Evolutionary conservation across 2,113 vertebrate genomes (phyloP), one percentile per base, ranked within the genome.

Genomic region (Menura novaehollandiae): DNA sequence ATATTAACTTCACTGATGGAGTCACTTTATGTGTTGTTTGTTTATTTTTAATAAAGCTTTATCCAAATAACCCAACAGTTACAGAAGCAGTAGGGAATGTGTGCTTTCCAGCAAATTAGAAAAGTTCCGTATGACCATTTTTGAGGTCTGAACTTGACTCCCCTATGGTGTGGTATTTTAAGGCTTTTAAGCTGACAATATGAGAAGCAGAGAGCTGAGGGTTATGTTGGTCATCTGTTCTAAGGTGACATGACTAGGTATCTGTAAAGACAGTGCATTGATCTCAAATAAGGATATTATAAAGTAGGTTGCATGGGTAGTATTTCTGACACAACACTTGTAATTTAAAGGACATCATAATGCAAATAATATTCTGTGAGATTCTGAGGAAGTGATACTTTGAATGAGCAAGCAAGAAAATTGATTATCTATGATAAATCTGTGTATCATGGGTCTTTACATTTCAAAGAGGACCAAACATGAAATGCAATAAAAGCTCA

Each of bases 221-320:
- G 1, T 88, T 79, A 3, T 39, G 10, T 60, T 85, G 13, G 6
- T 77, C 8, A 7, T 92, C 46, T 44, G 6, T 60, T 92, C 15
- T 77, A 41, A 28, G 0, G 0, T 46, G 32, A 19, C 0, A 0
- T 26, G 23, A 3, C 59, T 81, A 46, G 13, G 1, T 62, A 32
- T 60, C 15, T 77, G 30, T 89, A 94, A 66, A 82, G 27, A 43
- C 18, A 52, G 35, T 55, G 28, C 3, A 13, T 28, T 85, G 16
- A 47, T 81, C 14, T 75, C 21, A 81, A 27, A 51, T 79, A 55
- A 43, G 13, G 20, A 53, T 37, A 52, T 55, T 33, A 6, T 32
- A 15, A 68, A 55, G 23, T 55, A 26, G 9, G 7, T 85, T 87
- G n/a, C 30, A 37, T 20, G 16, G 27, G 7, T 79, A n/a, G 23